Percentiles rank a stretch among this genome's conserved stretches.
phyloP scores from a whole-genome alignment of 1,140 invertebrate genomes.

The Epicauta chinensis region DNA sequence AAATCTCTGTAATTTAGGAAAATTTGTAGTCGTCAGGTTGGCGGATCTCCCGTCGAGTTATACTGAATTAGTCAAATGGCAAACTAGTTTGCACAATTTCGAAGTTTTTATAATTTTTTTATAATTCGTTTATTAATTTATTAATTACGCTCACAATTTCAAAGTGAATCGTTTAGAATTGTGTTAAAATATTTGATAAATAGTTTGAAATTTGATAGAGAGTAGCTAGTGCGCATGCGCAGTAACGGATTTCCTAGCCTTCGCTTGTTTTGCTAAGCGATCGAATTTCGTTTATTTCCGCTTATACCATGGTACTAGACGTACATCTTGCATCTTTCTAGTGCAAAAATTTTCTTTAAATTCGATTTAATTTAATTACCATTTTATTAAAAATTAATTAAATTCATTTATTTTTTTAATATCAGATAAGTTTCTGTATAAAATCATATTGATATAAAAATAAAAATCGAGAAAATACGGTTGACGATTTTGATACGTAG shows the following conservation, averaged over 20 bases:
- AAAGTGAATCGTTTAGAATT: neutral
- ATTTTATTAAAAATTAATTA: constrained; percentile 2
- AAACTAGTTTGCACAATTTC: too few species aligned
- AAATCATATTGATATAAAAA: constrained; percentile 7
- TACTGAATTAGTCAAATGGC: too few species aligned
- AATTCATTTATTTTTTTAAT: constrained; percentile 7
- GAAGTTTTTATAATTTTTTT: too few species aligned
- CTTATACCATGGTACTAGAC: constrained; percentile 22
- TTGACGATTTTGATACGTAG: constrained; percentile 1
- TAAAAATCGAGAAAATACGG: too few species aligned
- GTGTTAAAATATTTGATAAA: neutral
- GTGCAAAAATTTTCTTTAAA: constrained; percentile 16
- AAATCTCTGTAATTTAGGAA: too few species aligned
- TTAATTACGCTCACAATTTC: neutral
- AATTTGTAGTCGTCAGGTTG: too few species aligned
- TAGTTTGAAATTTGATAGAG: neutral
- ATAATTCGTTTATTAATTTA: too few species aligned
- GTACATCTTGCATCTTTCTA: constrained; percentile 15
- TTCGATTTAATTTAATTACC: constrained; percentile 4
- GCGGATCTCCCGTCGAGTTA: too few species aligned
- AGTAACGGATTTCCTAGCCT: neutral
- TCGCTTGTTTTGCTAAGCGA: constrained; percentile 9
- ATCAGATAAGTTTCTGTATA: constrained; percentile 12
- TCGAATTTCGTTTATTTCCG: constrained; percentile 21
- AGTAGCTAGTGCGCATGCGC: constrained; percentile 5